These are phyloP conservation scores for Apeltes quadracus DNA, from an alignment of 2,113 vertebrate genomes.

Conservation along the genomic window DNA sequence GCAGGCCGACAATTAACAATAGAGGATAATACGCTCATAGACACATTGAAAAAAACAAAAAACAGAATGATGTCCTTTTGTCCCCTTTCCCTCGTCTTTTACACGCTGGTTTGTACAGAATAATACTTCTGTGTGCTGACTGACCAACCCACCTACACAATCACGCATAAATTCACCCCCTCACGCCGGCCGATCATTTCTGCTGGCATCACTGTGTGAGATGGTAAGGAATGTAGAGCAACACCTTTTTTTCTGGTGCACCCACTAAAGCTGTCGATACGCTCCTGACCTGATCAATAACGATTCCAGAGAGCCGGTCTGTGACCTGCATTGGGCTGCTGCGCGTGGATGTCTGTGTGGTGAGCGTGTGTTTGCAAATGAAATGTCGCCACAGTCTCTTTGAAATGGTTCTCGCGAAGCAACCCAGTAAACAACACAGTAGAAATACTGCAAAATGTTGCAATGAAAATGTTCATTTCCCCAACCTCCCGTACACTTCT, in stretches of 20 bases:
- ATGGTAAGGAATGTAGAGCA: conserved; percentile 19
- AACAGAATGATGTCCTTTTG: conserved; percentile 60
- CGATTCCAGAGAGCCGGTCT: conserved; percentile 57
- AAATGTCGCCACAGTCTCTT: conserved; percentile 22
- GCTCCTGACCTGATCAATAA: conserved; percentile 70
- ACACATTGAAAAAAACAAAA: conserved; percentile 14
- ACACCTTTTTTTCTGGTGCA: conserved; percentile 31
- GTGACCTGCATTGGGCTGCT: conserved; percentile 73
- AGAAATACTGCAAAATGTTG: neutral
- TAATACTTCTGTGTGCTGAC: conserved; percentile 46
- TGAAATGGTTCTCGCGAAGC: neutral
- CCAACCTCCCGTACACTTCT: neutral
- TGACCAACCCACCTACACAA: conserved; percentile 64
- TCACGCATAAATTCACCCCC: conserved; percentile 59
- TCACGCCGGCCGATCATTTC: conserved; percentile 42
- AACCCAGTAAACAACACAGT: neutral
- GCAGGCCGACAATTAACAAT: conserved; percentile 72
- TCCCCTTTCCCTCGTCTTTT: conserved; percentile 54
- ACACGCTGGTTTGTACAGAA: conserved; percentile 41
- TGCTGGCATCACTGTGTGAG: conserved; percentile 20
- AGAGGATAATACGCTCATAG: conserved; percentile 42
- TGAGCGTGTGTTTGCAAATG: conserved; percentile 26
- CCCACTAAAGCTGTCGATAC: conserved; percentile 64
- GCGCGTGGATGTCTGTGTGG: conserved; percentile 16
- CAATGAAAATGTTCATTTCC: neutral